A percentile compares a stretch with the other conserved stretches of the same genome.
phyloP scores from a whole-genome alignment of 2,113 vertebrate genomes.

The Microcebus lehilahytsara region DNA sequence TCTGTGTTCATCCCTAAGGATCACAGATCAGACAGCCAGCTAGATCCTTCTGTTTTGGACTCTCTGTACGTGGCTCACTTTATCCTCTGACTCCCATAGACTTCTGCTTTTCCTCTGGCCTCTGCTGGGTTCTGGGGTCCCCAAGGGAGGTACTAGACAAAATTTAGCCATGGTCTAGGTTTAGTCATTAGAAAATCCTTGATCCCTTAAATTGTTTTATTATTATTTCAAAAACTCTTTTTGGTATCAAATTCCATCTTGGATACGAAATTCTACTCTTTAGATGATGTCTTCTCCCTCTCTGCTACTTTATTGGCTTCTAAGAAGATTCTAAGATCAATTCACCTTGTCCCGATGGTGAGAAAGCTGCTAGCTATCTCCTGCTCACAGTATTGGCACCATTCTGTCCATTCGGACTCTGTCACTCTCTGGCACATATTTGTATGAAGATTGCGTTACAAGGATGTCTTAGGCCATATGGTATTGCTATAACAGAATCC shows the following conservation, averaged over 20 bases:
- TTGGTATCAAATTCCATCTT: conserved; percentile 6
- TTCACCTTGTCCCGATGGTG: conserved; percentile 64
- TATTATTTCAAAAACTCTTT: conserved; percentile 2
- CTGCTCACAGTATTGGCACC: conserved; percentile 69
- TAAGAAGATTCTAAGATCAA: conserved; percentile 69
- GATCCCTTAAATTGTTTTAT: not conserved
- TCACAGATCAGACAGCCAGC: too few relatives aligned
- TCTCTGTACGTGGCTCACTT: not conserved
- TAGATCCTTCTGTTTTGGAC: not conserved
- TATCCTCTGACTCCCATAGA: not conserved
- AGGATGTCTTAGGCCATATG: not conserved
- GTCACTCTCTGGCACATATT: conserved; percentile 63
- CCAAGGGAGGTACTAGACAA: not conserved
- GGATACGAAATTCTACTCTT: conserved; percentile 29
- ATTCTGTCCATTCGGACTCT: conserved; percentile 73
- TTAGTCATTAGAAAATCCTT: not conserved
- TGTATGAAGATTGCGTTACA: conserved; percentile 73
- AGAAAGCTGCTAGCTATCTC: conserved; percentile 69
- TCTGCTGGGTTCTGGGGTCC: not conserved
- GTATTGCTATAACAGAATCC: not conserved
- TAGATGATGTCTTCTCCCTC: not conserved
- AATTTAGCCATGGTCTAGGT: not conserved
- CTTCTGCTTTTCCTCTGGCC: not conserved
- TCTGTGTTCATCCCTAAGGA: not conserved
- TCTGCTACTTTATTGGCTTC: conserved; percentile 60